These are phyloP conservation scores for Erythrolamprus reginae DNA, from an alignment of 2,113 vertebrate genomes.

Conservation along the genomic window DNA sequence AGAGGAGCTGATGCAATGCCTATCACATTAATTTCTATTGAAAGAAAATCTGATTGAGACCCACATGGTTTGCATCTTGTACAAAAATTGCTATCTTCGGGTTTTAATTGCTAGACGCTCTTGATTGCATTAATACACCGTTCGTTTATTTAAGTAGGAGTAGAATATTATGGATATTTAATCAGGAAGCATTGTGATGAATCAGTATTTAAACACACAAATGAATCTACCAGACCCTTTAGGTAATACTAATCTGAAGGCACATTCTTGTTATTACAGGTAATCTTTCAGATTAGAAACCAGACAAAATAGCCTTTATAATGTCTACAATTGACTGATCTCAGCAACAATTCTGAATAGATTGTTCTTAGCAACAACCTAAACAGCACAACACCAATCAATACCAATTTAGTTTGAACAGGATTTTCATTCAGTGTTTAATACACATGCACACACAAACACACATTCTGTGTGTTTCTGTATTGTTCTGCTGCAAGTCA, in stretches of 20 bases:
- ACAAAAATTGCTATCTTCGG: background rate
- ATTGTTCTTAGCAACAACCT: background rate
- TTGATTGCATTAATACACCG: constrained; percentile 26
- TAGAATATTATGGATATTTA: constrained; percentile 10
- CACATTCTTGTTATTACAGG: background rate
- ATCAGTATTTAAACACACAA: constrained; percentile 7
- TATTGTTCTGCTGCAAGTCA: background rate
- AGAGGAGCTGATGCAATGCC: constrained; percentile 1
- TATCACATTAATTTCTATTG: background rate
- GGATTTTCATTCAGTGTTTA: background rate
- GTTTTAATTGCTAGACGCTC: constrained; percentile 8
- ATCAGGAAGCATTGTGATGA: constrained; percentile 27
- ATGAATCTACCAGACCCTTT: background rate
- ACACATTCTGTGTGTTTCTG: background rate
- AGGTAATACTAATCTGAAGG: background rate
- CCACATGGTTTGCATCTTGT: background rate
- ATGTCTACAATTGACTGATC: background rate
- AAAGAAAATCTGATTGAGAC: constrained; percentile 12
- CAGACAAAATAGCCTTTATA: background rate
- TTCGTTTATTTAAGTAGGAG: constrained; percentile 14
- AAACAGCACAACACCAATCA: background rate
- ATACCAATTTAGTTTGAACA: background rate
- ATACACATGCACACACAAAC: background rate
- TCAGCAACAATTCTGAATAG: background rate
- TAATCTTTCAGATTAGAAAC: background rate